Conservation (phyloP, 2,797 vertebrate species). For the Chelon auratus region DNA sequence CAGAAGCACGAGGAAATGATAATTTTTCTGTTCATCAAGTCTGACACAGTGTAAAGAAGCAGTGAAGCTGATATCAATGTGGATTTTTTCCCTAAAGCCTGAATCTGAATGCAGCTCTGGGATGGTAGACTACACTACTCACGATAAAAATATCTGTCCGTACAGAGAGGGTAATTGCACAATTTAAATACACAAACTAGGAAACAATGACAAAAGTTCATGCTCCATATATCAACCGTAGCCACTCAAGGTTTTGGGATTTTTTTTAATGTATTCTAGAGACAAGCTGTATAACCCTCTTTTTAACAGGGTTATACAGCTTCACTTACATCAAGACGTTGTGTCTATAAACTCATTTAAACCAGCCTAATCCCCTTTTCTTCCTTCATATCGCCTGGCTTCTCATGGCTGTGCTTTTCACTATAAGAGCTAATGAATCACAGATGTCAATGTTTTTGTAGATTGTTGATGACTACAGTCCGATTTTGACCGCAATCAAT, state of each 20-base stretch:
- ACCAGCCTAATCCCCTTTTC: slow-evolving; percentile 22
- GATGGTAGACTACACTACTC: not conserved
- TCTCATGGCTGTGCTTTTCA: slow-evolving; percentile 36
- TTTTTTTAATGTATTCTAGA: not conserved
- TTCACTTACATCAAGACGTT: slow-evolving; percentile 9
- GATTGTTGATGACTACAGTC: slow-evolving; percentile 59
- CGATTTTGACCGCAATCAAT: slow-evolving; percentile 52
- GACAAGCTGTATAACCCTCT: slow-evolving; percentile 6
- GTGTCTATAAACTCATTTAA: slow-evolving; percentile 27
- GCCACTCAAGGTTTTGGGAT: not conserved
- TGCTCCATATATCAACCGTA: not conserved
- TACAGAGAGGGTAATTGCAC: not conserved
- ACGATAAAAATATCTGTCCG: not conserved
- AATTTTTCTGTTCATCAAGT: too few species aligned
- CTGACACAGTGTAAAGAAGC: too few species aligned
- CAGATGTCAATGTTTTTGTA: slow-evolving; percentile 38
- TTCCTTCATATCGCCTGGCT: slow-evolving; percentile 31
- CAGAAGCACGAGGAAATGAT: too few species aligned
- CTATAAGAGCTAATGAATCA: slow-evolving; percentile 47
- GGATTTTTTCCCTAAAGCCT: not conserved
- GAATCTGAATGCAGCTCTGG: not conserved
- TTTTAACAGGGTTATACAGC: slow-evolving; percentile 4
- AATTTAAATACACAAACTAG: not conserved
- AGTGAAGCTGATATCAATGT: not conserved
- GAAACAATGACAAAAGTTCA: not conserved